Percentiles rank a stretch among this genome's conserved stretches.
These are phyloP conservation scores for Bruchidius siliquastri DNA, from an alignment of 2,888 invertebrate genomes.

Conservation along the genomic window DNA sequence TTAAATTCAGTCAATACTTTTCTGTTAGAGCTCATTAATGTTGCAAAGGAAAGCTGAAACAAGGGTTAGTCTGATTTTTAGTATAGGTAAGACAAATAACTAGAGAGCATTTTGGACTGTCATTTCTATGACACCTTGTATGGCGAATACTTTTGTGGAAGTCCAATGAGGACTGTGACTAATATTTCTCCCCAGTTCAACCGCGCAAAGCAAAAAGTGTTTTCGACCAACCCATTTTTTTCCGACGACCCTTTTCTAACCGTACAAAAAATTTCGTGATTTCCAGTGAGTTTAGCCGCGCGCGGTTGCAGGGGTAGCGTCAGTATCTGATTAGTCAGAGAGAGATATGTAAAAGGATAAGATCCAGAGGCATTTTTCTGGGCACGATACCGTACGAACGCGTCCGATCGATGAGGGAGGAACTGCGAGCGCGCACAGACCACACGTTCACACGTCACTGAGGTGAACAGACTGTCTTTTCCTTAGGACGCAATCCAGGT, in stretches of 20 bases:
- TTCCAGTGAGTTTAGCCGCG: neutral
- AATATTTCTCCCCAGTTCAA: neutral
- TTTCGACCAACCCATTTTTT: neutral
- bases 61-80: no score
- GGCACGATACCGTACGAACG: constrained; percentile 37
- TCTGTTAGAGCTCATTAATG: no score
- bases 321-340: constrained; percentile 21
- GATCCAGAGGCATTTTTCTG: constrained; percentile 35
- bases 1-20: no score
- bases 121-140: neutral
- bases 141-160: neutral
- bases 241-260: neutral
- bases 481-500: constrained; percentile 38
- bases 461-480: constrained; percentile 38
- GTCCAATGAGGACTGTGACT: neutral
- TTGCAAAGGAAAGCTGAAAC: no score
- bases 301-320: neutral
- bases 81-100: no score
- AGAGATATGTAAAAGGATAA: constrained; percentile 28
- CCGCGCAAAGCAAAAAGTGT: neutral
- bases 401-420: constrained; percentile 38
- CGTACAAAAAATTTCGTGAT: neutral
- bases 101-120: no score
- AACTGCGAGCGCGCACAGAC: constrained; percentile 40
- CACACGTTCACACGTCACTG: constrained; percentile 45